A percentile compares a stretch with the other conserved stretches of the same genome.
Conservation (phyloP, 1,140 invertebrate genomes). For the Pygmarrhopalites habei region DNA sequence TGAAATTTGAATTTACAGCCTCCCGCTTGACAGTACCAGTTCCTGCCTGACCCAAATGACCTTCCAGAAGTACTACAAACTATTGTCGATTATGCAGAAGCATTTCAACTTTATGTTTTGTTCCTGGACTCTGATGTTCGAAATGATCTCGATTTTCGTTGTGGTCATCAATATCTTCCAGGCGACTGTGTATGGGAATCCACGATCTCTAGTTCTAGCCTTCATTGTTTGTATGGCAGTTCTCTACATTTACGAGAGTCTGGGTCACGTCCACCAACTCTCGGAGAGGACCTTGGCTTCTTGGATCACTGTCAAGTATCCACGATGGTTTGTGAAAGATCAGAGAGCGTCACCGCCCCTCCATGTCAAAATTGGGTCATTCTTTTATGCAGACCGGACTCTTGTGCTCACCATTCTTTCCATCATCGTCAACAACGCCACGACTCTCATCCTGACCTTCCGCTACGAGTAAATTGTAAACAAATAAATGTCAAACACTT, state of each 20-base stretch:
- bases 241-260: neutral
- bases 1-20: neutral
- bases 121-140: neutral
- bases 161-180: neutral
- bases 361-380: too few relatives aligned
- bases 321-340: neutral
- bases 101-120: neutral
- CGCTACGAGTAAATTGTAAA: too few relatives aligned
- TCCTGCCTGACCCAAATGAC: too few relatives aligned
- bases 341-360: too few relatives aligned
- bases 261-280: neutral
- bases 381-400: neutral
- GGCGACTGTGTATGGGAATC: neutral
- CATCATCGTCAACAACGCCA: neutral
- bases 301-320: neutral
- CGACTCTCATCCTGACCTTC: neutral
- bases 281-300: neutral
- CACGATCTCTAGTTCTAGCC: neutral
- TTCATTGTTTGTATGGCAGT: neutral
- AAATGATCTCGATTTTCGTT: neutral
- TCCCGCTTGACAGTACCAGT: too few relatives aligned
- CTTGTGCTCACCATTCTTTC: neutral
- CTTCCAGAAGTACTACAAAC: neutral
- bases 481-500: too few relatives aligned
- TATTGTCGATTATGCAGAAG: neutral